Conservation (phyloP, 2,888 invertebrate genomes). For the Apodemia zela region DNA sequence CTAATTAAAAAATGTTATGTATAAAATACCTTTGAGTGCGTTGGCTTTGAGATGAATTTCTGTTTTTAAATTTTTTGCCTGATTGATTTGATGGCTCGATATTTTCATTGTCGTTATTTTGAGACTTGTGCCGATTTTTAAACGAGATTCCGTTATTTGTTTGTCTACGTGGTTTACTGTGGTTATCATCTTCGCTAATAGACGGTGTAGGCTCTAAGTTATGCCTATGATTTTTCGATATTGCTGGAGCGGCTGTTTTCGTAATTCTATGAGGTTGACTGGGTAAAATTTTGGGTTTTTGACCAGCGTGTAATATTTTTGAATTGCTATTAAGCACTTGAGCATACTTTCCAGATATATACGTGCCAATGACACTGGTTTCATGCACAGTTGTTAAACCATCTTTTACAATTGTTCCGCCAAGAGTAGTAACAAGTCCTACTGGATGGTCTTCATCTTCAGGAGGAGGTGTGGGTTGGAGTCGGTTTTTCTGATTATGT, state of each 20-base stretch:
- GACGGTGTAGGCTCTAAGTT: slow-evolving; percentile 84
- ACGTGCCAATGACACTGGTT: slow-evolving; percentile 93
- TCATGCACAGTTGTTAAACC: slow-evolving; percentile 92
- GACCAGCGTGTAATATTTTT: slow-evolving; percentile 76
- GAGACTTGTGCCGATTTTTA: slow-evolving; percentile 79
- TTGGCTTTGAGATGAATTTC: slow-evolving; percentile 57
- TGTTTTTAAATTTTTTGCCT: slow-evolving; percentile 71
- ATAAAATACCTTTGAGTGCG: slow-evolving; percentile 61
- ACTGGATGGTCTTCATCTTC: slow-evolving; percentile 85
- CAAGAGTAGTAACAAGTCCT: slow-evolving; percentile 90
- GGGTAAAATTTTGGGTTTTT: slow-evolving; percentile 84
- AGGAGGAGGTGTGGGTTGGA: slow-evolving; percentile 63
- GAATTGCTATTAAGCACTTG: slow-evolving; percentile 92
- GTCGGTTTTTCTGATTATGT: slow-evolving; percentile 63
- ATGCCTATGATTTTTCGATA: slow-evolving; percentile 74
- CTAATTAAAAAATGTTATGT: not conserved
- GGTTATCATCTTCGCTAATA: slow-evolving; percentile 81
- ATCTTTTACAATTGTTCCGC: slow-evolving; percentile 90
- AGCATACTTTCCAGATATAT: slow-evolving; percentile 92
- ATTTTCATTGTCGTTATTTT: slow-evolving; percentile 61
- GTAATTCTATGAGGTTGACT: slow-evolving; percentile 84
- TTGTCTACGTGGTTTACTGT: slow-evolving; percentile 79
- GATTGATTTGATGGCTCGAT: slow-evolving; percentile 46
- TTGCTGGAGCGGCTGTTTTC: slow-evolving; percentile 87
- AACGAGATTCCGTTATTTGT: slow-evolving; percentile 68